phyloP scores from a whole-genome alignment of 2,888 invertebrate genomes.

The Cetonia aurata region DNA sequence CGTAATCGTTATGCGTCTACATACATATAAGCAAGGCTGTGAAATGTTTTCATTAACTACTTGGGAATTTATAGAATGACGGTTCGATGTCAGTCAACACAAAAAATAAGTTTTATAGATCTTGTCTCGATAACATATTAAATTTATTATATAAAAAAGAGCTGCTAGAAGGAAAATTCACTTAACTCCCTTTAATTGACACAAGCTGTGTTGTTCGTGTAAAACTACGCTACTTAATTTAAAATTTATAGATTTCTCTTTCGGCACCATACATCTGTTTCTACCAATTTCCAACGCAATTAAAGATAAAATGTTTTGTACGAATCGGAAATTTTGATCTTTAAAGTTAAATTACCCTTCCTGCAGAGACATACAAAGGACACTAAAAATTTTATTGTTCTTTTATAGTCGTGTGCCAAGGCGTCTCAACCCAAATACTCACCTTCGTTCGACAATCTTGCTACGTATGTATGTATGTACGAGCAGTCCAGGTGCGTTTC shows the following conservation, averaged over 20 bases:
- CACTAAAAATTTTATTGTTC: conserved; percentile 32
- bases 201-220: conserved; percentile 1
- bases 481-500: conserved; percentile 14
- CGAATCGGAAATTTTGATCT: conserved; percentile 34
- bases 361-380: conserved; percentile 3
- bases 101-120: too few relatives aligned
- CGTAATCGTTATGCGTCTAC: not conserved
- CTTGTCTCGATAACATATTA: not conserved
- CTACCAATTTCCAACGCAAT: not conserved
- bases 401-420: conserved; percentile 39
- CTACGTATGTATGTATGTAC: not conserved
- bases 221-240: conserved; percentile 6
- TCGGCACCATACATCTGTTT: conserved; percentile 23
- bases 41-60: conserved; percentile 11
- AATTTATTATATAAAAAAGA: conserved; percentile 2
- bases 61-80: not conserved
- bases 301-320: conserved; percentile 19
- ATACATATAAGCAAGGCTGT: conserved; percentile 1
- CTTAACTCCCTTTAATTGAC: conserved; percentile 8
- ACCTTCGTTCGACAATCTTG: conserved; percentile 12
- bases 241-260: not conserved
- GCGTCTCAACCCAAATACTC: conserved; percentile 26
- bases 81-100: not conserved
- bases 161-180: not conserved
- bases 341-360: conserved; percentile 23